Evolutionary conservation across 1,140 invertebrate species (phyloP).

Genomic region (Diprion similis): DNA sequence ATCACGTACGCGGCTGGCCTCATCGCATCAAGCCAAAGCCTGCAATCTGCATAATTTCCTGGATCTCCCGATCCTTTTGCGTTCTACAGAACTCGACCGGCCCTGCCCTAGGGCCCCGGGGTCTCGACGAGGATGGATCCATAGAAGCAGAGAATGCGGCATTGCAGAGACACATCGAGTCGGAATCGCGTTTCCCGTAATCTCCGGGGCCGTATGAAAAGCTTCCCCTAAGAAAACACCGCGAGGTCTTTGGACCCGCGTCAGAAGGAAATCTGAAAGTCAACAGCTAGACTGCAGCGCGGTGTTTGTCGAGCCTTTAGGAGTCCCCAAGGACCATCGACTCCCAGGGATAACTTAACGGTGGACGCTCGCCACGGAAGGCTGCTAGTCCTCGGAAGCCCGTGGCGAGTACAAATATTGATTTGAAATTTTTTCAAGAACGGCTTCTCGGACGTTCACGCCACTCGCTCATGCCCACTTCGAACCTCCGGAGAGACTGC

Average conservation of each 20-base stretch:
- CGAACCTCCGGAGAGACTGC: not conserved
- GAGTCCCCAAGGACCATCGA: not conserved
- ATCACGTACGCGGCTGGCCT: constrained; percentile 48
- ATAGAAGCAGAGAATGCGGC: no score
- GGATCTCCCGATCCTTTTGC: constrained; percentile 43
- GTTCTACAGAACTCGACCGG: constrained; percentile 29
- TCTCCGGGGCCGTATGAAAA: constrained; percentile 17
- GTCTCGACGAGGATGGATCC: not conserved
- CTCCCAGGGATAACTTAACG: not conserved
- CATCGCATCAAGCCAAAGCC: constrained; percentile 53
- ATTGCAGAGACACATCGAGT: constrained; percentile 11
- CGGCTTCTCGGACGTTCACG: constrained; percentile 2
- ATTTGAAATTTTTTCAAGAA: constrained; percentile 23
- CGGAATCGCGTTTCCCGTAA: constrained; percentile 35
- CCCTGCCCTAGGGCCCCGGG: constrained; percentile 35
- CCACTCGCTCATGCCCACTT: not conserved
- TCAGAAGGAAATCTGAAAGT: not conserved
- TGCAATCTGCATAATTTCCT: constrained; percentile 60
- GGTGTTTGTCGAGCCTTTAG: constrained; percentile 24
- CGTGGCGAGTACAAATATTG: constrained; percentile 40
- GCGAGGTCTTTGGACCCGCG: no score
- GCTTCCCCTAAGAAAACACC: no score
- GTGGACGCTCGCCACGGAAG: not conserved
- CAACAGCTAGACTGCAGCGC: not conserved
- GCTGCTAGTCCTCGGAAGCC: constrained; percentile 11